These are phyloP conservation scores for Pelvicachromis taeniatus DNA, from an alignment of 2,113 vertebrate genomes.

Conservation along the genomic window DNA sequence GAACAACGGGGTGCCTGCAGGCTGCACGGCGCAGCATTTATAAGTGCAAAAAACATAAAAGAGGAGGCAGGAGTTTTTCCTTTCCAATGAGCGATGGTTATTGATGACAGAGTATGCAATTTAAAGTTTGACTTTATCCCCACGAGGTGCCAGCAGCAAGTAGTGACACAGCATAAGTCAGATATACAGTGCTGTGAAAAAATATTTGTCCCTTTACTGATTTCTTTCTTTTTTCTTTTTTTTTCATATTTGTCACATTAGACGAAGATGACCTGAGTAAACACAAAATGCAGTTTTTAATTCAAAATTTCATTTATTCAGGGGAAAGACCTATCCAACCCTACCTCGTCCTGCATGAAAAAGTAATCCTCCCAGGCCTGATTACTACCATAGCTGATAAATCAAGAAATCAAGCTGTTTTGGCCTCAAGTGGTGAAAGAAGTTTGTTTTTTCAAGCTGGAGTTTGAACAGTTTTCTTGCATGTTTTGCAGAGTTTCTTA, in stretches of 20 bases:
- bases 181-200: neutral
- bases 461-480: neutral
- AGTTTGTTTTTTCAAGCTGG: neutral
- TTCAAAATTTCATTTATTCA: neutral
- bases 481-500: neutral
- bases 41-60: accelerated
- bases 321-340: neutral
- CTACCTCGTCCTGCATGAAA: accelerated
- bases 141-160: neutral
- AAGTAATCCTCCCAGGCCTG: neutral
- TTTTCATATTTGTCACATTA: neutral
- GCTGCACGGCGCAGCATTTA: no score
- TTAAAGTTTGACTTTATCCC: neutral
- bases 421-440: neutral
- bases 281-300: neutral
- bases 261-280: neutral
- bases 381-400: neutral
- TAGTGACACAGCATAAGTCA: accelerated
- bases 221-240: neutral
- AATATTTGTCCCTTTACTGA: neutral
- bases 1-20: neutral
- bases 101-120: neutral
- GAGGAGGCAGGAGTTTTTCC: neutral
- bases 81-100: accelerated
- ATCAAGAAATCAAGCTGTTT: neutral